Evolutionary conservation across 2,113 vertebrate genomes (phyloP).

Genomic region (Circaetus gallicus): DNA sequence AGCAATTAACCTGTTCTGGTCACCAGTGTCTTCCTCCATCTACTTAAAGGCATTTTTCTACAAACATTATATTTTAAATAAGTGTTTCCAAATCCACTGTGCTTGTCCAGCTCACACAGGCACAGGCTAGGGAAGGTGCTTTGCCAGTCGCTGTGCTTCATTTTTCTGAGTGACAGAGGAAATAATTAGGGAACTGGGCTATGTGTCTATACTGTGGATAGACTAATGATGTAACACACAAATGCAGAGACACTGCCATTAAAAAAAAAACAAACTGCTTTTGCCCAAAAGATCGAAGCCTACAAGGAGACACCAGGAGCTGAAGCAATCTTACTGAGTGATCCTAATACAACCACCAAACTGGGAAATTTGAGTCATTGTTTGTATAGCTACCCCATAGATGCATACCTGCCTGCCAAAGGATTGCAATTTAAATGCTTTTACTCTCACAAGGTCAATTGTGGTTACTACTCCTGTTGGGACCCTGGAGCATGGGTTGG

Average conservation of each 20-base stretch:
- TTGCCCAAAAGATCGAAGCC: neutral
- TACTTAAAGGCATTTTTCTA: neutral
- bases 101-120: neutral
- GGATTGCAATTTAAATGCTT: neutral
- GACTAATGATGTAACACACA: neutral
- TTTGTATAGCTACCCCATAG: neutral
- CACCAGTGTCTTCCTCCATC: neutral
- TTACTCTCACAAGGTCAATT: conserved; percentile 3
- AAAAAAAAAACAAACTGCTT: neutral
- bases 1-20: neutral
- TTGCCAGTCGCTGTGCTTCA: neutral
- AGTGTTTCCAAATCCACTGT: neutral
- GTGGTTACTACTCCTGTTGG: conserved; percentile 7
- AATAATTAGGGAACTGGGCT: neutral
- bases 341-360: neutral
- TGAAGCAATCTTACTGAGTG: neutral
- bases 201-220: neutral
- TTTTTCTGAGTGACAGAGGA: neutral
- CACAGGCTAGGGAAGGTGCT: neutral
- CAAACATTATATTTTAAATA: neutral
- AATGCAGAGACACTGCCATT: neutral
- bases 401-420: neutral
- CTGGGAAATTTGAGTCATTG: conserved; percentile 4
- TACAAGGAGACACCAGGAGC: neutral
- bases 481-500: conserved; percentile 31